phyloP scores from a whole-genome alignment of 2,888 invertebrate genomes.

The Reticulitermes lucifugus region DNA sequence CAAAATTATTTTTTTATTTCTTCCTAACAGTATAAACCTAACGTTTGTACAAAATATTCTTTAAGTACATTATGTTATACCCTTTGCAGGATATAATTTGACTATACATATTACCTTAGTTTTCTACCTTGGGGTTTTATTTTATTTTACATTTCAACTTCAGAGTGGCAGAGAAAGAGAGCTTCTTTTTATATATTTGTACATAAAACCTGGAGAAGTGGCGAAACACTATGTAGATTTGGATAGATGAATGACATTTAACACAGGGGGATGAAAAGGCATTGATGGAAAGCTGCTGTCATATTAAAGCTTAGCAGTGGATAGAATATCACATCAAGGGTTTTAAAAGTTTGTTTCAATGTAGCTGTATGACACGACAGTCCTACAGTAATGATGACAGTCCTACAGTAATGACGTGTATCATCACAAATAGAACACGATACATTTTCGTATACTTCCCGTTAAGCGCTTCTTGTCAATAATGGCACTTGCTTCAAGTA shows the following conservation, averaged over 20 bases:
- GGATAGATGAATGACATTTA: neutral
- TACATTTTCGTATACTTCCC: neutral
- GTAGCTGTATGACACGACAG: neutral
- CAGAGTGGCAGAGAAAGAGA: neutral
- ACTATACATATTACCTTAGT: slow-evolving; percentile 39
- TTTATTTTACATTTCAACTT: slow-evolving; percentile 12
- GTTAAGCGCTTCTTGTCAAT: neutral
- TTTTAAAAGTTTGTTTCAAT: slow-evolving; percentile 3
- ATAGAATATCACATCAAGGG: slow-evolving; percentile 29
- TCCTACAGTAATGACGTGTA: neutral
- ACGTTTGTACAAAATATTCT: slow-evolving; percentile 38
- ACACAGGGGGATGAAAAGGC: neutral
- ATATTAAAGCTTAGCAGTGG: slow-evolving; percentile 29
- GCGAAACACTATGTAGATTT: neutral
- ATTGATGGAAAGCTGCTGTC: neutral
- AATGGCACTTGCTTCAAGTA: slow-evolving; percentile 37
- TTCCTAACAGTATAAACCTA: slow-evolving; percentile 42
- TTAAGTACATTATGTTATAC: slow-evolving; percentile 37
- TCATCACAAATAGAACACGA: slow-evolving; percentile 4
- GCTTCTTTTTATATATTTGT: neutral
- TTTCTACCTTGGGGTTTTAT: slow-evolving; percentile 3
- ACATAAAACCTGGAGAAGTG: neutral
- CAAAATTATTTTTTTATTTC: slow-evolving; percentile 36
- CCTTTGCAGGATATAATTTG: slow-evolving; percentile 24
- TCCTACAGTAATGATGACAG: neutral